Evolutionary conservation across 2,797 vertebrate species (phyloP), one percentile per base, ranked within the genome.

Genomic region (Chlorospingus flavigularis): DNA sequence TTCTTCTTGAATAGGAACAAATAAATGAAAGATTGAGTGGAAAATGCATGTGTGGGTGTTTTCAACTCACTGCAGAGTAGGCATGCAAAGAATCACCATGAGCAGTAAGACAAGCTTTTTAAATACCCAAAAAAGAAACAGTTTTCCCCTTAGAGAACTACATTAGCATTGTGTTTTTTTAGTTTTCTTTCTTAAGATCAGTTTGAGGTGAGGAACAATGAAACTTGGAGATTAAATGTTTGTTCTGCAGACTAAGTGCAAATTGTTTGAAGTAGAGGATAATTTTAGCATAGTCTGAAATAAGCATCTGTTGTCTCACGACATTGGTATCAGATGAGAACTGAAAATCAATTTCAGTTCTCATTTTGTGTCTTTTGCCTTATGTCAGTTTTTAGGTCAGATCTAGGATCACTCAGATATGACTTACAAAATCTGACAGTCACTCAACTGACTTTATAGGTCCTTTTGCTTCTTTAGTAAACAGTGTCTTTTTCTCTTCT

Each of bases 271-370:
- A 66, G 43, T 21, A 54, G 55, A 50, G 57, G 42, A 30, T 83
- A 76, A 71, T 73, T 91, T 88, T 74, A 94, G 68, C 40, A 7
- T 11, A 31, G 40, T 51, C 79, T 10, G 2, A 81, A 81, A 53
- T 60, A 71, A 72, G 45, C 70, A 33, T 77, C 65, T 78, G 45
- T 74, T 2, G 1, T 67, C 61, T 86, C 31, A 53, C 17, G 63
- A 20, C 12, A 8, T 6, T 21, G 47, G 10, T 76, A 26, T 76
- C 16, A 37, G 55, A 71, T 84, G 42, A 67, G 75, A 91, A 73
- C 37, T 79, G 43, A 72, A 93, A 91, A 93, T 86, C 53, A 39
- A 58, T 79, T 92, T 93, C 40, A 40, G 18, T 91, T 88, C 74
- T 87, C 16, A 11, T 82, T 73, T 86, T 89, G 31, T 81, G 43